phyloP scores from a whole-genome alignment of 2,888 invertebrate species.

The Zaprionus bogoriensis region DNA sequence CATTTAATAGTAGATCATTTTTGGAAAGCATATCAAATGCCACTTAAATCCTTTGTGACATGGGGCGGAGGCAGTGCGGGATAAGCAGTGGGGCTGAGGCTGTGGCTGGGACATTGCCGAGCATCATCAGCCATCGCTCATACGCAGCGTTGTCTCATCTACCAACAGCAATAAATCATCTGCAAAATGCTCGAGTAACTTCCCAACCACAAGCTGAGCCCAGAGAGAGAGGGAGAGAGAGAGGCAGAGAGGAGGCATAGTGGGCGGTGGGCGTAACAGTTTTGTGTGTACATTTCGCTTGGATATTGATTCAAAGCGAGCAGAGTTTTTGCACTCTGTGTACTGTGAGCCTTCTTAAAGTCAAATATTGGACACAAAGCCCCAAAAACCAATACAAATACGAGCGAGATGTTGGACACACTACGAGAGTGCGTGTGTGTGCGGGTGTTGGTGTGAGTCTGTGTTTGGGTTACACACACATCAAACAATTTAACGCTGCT shows the following conservation, averaged over 20 bases:
- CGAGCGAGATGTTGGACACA: conserved; percentile 43
- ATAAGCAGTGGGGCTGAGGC: too few relatives aligned
- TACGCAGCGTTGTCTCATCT: conserved; percentile 44
- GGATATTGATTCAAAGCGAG: conserved; percentile 46
- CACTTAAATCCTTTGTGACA: conserved; percentile 57
- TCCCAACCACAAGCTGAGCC: conserved; percentile 34
- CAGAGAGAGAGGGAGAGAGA: background rate
- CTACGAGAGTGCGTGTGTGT: background rate
- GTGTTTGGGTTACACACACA: conserved; percentile 27
- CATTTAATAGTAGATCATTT: conserved; percentile 50
- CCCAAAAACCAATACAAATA: conserved; percentile 57
- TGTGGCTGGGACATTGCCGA: background rate
- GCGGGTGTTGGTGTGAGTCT: background rate
- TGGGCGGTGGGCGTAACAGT: conserved; percentile 22
- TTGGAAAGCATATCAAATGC: conserved; percentile 54
- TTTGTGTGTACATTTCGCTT: conserved; percentile 45
- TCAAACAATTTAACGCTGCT: conserved; percentile 58
- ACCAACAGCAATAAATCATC: conserved; percentile 64
- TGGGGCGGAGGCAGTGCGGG: background rate
- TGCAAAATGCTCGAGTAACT: conserved; percentile 57
- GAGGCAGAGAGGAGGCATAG: background rate
- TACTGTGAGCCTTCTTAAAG: conserved; percentile 36
- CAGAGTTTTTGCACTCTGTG: background rate
- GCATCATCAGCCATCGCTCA: conserved; percentile 37
- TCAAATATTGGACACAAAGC: conserved; percentile 53